Conservation (phyloP, 1,140 invertebrate genomes). For the Calycopis cecrops region DNA sequence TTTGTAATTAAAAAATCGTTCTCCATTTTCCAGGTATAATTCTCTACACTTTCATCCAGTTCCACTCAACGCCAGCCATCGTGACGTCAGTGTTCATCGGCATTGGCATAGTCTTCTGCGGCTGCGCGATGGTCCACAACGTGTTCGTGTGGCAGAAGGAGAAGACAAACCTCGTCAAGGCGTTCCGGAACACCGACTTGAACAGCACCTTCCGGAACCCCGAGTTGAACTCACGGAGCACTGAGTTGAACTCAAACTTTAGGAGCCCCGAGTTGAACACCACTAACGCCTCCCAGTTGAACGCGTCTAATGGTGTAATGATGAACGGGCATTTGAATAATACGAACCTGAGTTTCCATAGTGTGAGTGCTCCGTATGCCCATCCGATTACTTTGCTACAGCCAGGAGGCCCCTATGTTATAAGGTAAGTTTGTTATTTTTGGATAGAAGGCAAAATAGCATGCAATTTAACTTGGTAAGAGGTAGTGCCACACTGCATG, state of each 20-base stretch:
- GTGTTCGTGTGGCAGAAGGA: conserved; percentile 95
- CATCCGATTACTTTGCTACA: conserved; percentile 69
- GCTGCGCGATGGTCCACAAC: conserved; percentile 94
- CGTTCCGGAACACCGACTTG: conserved; percentile 51
- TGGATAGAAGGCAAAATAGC: too few species aligned
- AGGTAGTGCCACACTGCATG: too few species aligned
- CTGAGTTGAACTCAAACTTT: conserved; percentile 45
- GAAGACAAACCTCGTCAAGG: conserved; percentile 78
- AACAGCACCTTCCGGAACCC: conserved; percentile 25
- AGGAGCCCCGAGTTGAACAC: conserved; percentile 47
- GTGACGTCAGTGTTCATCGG: conserved; percentile 91
- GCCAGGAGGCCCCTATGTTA: conserved; percentile 70
- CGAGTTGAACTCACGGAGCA: conserved; percentile 35
- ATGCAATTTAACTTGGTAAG: too few species aligned
- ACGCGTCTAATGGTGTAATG: conserved; percentile 58
- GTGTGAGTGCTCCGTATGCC: conserved; percentile 52
- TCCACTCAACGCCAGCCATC: conserved; percentile 93
- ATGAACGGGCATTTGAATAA: conserved; percentile 68
- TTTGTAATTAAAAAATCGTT: background rate
- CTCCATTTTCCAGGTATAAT: conserved; percentile 87
- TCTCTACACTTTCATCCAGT: conserved; percentile 93
- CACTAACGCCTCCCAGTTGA: conserved; percentile 34
- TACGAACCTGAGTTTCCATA: conserved; percentile 65
- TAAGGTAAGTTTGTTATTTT: conserved; percentile 45
- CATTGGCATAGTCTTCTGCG: conserved; percentile 92